Percentiles rank a stretch among this genome's conserved stretches.
Conservation (phyloP, 2,888 invertebrate species). For the Stegana nigrithorax region DNA sequence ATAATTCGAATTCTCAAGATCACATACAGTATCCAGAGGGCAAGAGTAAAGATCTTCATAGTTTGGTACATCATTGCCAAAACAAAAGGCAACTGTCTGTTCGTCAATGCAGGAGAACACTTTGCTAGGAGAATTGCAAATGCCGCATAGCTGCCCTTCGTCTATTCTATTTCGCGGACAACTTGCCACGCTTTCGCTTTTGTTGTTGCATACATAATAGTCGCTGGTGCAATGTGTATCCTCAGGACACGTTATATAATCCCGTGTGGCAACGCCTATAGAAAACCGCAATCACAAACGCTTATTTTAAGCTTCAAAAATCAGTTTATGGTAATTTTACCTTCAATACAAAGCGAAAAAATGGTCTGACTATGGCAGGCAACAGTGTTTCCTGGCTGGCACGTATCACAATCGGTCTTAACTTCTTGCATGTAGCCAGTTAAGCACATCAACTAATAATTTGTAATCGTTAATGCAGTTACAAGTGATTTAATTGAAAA, state of each 20-base stretch:
- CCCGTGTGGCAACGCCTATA: conserved; percentile 23
- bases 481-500: too few relatives aligned
- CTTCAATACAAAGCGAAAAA: conserved; percentile 34
- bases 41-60: too few relatives aligned
- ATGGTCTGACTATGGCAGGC: conserved; percentile 35
- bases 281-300: background rate
- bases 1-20: background rate
- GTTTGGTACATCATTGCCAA: too few relatives aligned
- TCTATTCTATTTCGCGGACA: too few relatives aligned
- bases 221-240: conserved; percentile 30
- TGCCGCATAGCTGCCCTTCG: too few relatives aligned
- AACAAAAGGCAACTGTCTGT: too few relatives aligned
- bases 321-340: conserved; percentile 12
- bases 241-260: conserved; percentile 31
- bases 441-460: too few relatives aligned
- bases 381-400: conserved; percentile 23
- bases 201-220: conserved; percentile 31
- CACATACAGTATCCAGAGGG: too few relatives aligned
- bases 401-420: conserved; percentile 25
- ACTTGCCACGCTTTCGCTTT: too few relatives aligned
- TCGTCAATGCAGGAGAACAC: too few relatives aligned
- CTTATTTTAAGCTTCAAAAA: background rate
- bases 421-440: background rate
- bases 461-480: too few relatives aligned
- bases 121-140: too few relatives aligned